These are phyloP conservation scores for Exephanes ischioxanthus DNA, from an alignment of 2,888 invertebrate genomes.

Conservation along the genomic window DNA sequence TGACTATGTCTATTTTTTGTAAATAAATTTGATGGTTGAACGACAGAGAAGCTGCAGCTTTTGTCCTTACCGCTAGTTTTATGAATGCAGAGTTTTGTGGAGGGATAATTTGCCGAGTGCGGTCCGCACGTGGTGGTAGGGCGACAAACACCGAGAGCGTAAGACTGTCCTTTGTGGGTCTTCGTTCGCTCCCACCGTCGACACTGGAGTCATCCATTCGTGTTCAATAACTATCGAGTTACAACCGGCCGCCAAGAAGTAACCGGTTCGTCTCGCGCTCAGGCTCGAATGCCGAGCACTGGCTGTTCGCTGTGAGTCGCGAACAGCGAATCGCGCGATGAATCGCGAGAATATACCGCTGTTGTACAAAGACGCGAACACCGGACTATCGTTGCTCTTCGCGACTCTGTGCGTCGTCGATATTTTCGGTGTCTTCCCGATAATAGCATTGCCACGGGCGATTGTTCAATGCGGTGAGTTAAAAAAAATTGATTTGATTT, in stretches of 20 bases:
- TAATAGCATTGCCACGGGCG: constrained; percentile 91
- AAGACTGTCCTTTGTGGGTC: constrained; percentile 76
- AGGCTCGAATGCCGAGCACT: constrained; percentile 47
- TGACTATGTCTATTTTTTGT: constrained; percentile 70
- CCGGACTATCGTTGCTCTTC: constrained; percentile 89
- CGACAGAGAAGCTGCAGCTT: constrained; percentile 4
- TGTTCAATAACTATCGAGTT: constrained; percentile 77
- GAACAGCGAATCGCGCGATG: constrained; percentile 71
- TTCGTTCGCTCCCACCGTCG: constrained; percentile 74
- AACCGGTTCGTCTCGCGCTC: constrained; percentile 76
- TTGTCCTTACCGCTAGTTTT: constrained; percentile 5
- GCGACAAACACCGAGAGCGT: constrained; percentile 21
- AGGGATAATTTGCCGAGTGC: background rate
- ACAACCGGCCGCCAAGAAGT: constrained; percentile 70
- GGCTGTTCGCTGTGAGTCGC: background rate
- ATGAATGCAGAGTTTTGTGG: background rate
- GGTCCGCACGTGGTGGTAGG: constrained; percentile 18
- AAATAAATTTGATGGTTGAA: constrained; percentile 70
- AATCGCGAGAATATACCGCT: constrained; percentile 77
- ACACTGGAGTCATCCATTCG: constrained; percentile 66
- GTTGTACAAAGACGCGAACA: constrained; percentile 71
- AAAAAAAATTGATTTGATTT: too few species aligned
- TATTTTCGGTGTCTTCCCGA: constrained; percentile 93
- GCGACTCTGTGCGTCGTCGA: constrained; percentile 92
- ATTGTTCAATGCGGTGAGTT: constrained; percentile 91